phyloP scores from a whole-genome alignment of 2,888 invertebrate species.

The Apeira syringaria region DNA sequence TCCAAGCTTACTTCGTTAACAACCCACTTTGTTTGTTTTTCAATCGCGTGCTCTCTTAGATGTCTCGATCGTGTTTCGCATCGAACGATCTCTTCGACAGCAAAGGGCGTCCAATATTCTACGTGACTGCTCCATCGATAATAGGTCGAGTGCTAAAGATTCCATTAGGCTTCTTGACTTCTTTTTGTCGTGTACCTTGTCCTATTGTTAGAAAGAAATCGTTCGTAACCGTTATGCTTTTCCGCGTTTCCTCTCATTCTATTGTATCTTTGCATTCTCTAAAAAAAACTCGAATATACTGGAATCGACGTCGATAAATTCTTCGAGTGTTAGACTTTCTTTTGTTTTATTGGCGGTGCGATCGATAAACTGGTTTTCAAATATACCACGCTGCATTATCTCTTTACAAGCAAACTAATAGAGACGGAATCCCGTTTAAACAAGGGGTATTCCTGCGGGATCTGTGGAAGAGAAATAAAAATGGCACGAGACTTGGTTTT shows the following conservation, averaged over 20 bases:
- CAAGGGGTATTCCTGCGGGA: slow-evolving; percentile 40
- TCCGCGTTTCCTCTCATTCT: slow-evolving; percentile 53
- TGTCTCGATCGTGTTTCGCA: slow-evolving; percentile 43
- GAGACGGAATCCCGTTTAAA: slow-evolving; percentile 43
- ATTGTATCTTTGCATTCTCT: slow-evolving; percentile 33
- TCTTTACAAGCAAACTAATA: slow-evolving; percentile 52
- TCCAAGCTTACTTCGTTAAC: slow-evolving; percentile 57
- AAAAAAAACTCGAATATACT: slow-evolving; percentile 27
- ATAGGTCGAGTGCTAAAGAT: slow-evolving; percentile 61
- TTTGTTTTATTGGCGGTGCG: slow-evolving; percentile 18
- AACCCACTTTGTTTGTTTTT: slow-evolving; percentile 50
- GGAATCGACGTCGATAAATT: slow-evolving; percentile 18
- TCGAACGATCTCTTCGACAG: slow-evolving; percentile 26
- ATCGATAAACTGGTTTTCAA: slow-evolving; percentile 36
- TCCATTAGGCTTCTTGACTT: slow-evolving; percentile 57
- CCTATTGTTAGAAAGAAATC: slow-evolving; percentile 68
- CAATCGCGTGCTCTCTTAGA: slow-evolving; percentile 42
- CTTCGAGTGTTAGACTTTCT: slow-evolving; percentile 18
- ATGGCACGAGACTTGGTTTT: slow-evolving; percentile 44
- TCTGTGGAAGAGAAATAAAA: slow-evolving; percentile 39
- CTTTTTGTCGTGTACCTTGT: slow-evolving; percentile 43
- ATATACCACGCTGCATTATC: slow-evolving; percentile 37
- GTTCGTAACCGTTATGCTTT: slow-evolving; percentile 67
- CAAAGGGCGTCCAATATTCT: slow-evolving; percentile 69
- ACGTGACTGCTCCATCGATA: slow-evolving; percentile 66